A percentile compares a stretch with the other conserved stretches of the same genome.
These are phyloP conservation scores for Chymomyza fuscimana DNA, from an alignment of 2,888 invertebrate species.

Conservation along the genomic window DNA sequence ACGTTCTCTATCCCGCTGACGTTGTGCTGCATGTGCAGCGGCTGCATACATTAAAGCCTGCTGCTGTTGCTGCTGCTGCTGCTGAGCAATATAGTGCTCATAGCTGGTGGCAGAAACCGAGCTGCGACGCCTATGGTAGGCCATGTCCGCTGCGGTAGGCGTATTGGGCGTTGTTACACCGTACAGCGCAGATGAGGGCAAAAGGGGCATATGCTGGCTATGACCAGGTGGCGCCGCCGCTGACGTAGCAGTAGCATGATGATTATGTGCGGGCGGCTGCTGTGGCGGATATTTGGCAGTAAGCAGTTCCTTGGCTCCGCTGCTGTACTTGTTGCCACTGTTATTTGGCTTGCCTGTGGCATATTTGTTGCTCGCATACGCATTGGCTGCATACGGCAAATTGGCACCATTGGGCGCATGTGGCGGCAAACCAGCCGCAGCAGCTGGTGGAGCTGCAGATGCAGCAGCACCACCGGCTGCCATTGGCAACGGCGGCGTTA, in stretches of 20 bases:
- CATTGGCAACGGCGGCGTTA: conserved; percentile 74
- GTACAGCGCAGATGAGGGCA: conserved; percentile 43
- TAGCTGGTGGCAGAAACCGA: conserved; percentile 72
- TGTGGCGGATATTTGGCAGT: conserved; percentile 27
- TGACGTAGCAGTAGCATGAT: conserved; percentile 10
- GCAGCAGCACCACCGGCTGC: conserved; percentile 53
- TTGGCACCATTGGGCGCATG: conserved; percentile 31
- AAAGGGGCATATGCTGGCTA: conserved; percentile 35
- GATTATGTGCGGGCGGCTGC: conserved; percentile 44
- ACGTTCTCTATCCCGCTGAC: conserved; percentile 28
- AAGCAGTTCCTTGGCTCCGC: conserved; percentile 20
- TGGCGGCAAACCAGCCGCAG: conserved; percentile 29
- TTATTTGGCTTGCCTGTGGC: conserved; percentile 31
- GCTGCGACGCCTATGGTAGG: conserved; percentile 71
- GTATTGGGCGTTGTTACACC: conserved; percentile 24
- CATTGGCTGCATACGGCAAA: conserved; percentile 56
- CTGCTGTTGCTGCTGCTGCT: conserved; percentile 70
- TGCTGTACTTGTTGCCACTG: conserved; percentile 29
- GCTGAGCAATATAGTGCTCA: conserved; percentile 73
- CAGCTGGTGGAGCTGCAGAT: conserved; percentile 60
- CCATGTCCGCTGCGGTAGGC: conserved; percentile 56
- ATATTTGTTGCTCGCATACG: conserved; percentile 55
- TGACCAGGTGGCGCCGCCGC: conserved; percentile 18
- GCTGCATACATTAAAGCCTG: conserved; percentile 57
- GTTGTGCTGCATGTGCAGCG: conserved; percentile 59